Evolutionary conservation across 2,888 invertebrate genomes (phyloP), one percentile per base, ranked within the genome.

Genomic region (Anarsia innoxiella): DNA sequence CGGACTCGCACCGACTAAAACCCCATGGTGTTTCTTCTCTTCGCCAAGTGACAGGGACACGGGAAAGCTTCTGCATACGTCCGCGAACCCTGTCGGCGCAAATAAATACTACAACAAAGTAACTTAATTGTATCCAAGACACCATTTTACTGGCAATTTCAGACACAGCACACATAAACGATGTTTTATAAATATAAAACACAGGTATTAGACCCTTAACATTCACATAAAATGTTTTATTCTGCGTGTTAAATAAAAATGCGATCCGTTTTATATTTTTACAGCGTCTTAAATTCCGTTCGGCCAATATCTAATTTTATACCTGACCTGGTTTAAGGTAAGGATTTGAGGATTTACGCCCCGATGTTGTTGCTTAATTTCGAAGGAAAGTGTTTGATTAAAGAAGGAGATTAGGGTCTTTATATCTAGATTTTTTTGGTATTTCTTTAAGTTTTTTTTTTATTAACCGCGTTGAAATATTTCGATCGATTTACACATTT

Each of bases 171-270:
- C 19, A 9, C 38, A 36, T 43, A 37, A 41, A 41, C 44, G 42
- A 39, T 41, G 39, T 46, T 25, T 27, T 45, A 45, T 48, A 45
- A 42, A 46, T 53, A 55, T 51, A 35, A 59, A 58, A 59, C 49
- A 41, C 45, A 53, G 51, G 50, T 53, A 49, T 44, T 44, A 48
- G 46, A 47, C 39, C 45, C 41, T 45, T 48, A 54, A 51, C 35
- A 46, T 43, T 36, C 39, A 28, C 48, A 46, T 53, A 49, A 57
- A 50, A 53, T 34, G 51, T 57, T 60, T 51, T 51, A 59, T 64
- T 56, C 48, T 46, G 46, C 39, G 50, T 55, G 47, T 49, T 51
- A 59, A 59, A 56, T 56, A 63, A 58, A 67, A 60, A 50, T 50
- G 48, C 55, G 47, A 55, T 46, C 48, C 48, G 51, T 55, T 57